These are phyloP conservation scores for Coenonympha arcania DNA, from an alignment of 2,888 invertebrate species.

Conservation along the genomic window DNA sequence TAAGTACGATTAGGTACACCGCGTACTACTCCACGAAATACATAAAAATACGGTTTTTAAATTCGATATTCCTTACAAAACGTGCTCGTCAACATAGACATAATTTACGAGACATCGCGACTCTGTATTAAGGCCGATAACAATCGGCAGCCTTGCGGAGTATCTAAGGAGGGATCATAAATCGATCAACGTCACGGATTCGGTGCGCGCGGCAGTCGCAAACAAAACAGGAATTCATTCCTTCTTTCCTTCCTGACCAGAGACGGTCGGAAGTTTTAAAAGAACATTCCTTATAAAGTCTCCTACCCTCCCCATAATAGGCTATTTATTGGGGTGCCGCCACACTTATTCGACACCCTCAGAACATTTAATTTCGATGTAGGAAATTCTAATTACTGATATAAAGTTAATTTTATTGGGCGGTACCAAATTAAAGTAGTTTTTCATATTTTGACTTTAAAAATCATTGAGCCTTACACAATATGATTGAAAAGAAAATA, in stretches of 20 bases:
- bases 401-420: no score
- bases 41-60: neutral
- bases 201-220: neutral
- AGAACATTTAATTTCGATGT: neutral
- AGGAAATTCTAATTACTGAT: no score
- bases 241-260: slow-evolving; percentile 25
- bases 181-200: slow-evolving; percentile 19
- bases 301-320: slow-evolving; percentile 21
- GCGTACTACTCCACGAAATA: neutral
- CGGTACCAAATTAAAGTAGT: no score
- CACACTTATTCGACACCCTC: neutral
- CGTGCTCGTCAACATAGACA: neutral
- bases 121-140: slow-evolving; percentile 8
- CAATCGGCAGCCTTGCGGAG: neutral
- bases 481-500: no score
- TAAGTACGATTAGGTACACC: no score
- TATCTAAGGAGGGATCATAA: neutral
- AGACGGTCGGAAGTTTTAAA: slow-evolving; percentile 23
- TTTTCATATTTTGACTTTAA: no score
- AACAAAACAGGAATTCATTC: slow-evolving; percentile 19
- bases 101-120: slow-evolving; percentile 9
- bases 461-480: no score
- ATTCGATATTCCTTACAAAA: neutral
- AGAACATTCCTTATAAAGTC: slow-evolving; percentile 19
- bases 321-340: slow-evolving; percentile 22